Evolutionary conservation across 2,888 invertebrate species (phyloP).

Genomic region (Abscondita cerata): DNA sequence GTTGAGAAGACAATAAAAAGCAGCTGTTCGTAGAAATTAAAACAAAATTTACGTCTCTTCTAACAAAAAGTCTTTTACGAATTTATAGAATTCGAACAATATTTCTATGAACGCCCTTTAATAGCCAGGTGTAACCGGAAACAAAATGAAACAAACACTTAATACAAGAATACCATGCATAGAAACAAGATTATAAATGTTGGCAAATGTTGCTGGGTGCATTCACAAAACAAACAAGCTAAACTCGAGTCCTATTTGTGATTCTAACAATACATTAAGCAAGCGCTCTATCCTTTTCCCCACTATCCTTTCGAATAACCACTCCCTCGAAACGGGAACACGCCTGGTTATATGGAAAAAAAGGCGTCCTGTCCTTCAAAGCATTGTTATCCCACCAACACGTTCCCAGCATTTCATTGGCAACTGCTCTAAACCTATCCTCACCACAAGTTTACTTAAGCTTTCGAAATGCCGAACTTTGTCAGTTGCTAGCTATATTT

Average conservation of each 20-base stretch:
- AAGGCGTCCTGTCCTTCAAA: conserved; percentile 16
- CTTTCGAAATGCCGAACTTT: background rate
- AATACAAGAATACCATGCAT: conserved; percentile 19
- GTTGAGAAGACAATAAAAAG: too few relatives aligned
- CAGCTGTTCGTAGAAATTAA: too few relatives aligned
- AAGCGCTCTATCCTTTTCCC: conserved; percentile 12
- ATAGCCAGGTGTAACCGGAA: conserved; percentile 15
- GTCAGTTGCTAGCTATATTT: conserved; percentile 24
- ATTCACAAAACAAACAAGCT: conserved; percentile 54
- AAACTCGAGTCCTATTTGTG: background rate
- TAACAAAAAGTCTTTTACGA: too few relatives aligned
- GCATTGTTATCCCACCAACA: background rate
- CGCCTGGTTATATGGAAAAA: conserved; percentile 20
- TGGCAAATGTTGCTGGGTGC: conserved; percentile 49
- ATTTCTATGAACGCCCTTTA: background rate
- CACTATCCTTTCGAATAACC: too few relatives aligned
- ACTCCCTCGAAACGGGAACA: background rate
- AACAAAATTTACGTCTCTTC: too few relatives aligned
- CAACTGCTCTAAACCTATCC: conserved; percentile 1
- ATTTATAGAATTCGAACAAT: too few relatives aligned
- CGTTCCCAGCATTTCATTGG: conserved; percentile 12
- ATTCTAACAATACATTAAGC: conserved; percentile 32
- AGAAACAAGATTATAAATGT: conserved; percentile 38
- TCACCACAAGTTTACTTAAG: conserved; percentile 19
- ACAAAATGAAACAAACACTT: conserved; percentile 22